Evolutionary conservation across 1,140 invertebrate species (phyloP), one percentile per base, ranked within the genome.

Genomic region (Ostrea edulis): DNA sequence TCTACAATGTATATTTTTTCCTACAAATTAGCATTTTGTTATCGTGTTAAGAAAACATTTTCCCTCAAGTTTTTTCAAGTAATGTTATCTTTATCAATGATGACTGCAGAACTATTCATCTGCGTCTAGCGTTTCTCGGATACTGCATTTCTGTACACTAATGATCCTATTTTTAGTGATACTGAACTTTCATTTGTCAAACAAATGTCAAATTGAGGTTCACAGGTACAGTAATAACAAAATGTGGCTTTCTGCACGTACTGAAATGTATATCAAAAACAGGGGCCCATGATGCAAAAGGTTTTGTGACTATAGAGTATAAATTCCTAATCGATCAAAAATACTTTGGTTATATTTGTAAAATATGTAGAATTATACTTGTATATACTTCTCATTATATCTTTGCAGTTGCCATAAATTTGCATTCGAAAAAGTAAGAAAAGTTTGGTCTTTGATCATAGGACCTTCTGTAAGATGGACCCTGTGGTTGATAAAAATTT

Each of bases 181-280:
- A 77, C 68, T 77, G 25, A 77, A 77, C 68, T 35, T 35, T 77
- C 68, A 77, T 22, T 77, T 77, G 68, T 77, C 68, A 77, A 77
- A 77, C 68, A 29, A 77, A 44, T 77, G 68, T 77, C 68, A 77
- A 25, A 11, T 52, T n/a, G 44, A 83, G 82, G 82, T 22, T 17
- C 53, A 20, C 53, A 20, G 44, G 44, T 52, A 52, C 51, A 20
- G 8, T 52, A 51, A 0, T 14, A 52, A 17, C 22, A 51, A 44
- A 82, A 82, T 52, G 52, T 52, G 44, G 44, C 20, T 20, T 52
- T 83, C 9, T 17, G 82, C 82, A 83, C 20, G 53, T 83, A 53
- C 82, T 53, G 51, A 53, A 53, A 54, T 83, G 22, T 53, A 53
- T 22, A 54, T 44, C 20, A 53, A 25, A 83, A 83, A 53, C 44